Conservation (phyloP, 2,113 vertebrate species). For the pig (Sus scrofa) region T2T-Sscrofa CM000818.6:114500001-114500500, state of each 20-base stretch:
- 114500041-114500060: not conserved
- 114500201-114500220: not conserved
- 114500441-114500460: not conserved
- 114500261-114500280: not conserved
- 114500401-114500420: slow-evolving; percentile 9
- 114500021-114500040: not conserved
- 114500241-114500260: not conserved
- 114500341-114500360: not conserved
- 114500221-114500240: not conserved
- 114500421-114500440: not conserved
- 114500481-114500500: rapidly evolving
- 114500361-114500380: not conserved
- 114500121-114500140: not conserved
- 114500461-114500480: not conserved
- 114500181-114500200: not conserved
- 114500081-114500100: slow-evolving; percentile 25
- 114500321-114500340: slow-evolving; percentile 2
- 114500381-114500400: not conserved
- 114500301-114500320: not conserved
- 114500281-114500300: not conserved
- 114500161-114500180: not conserved
- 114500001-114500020: slow-evolving; percentile 55
- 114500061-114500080: not conserved
- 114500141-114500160: not conserved
- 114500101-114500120: not conserved